Conservation (phyloP, 2,888 invertebrate species). For the Gastrophysa polygoni region DNA sequence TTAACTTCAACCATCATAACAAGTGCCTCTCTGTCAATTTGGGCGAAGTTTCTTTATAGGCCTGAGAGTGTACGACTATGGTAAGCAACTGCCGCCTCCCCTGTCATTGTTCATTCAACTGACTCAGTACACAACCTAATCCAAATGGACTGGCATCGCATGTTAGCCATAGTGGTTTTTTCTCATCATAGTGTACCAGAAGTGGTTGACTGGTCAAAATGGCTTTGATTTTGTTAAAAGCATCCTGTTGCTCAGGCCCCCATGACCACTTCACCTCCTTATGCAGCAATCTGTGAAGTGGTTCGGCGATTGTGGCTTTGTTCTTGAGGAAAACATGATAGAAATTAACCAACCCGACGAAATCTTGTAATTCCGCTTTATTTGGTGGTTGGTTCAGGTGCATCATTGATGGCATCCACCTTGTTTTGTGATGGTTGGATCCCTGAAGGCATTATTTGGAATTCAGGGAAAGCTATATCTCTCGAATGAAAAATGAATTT, state of each 20-base stretch:
- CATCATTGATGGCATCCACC: slow-evolving; percentile 31
- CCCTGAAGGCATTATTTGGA: slow-evolving; percentile 23
- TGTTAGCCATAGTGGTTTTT: background rate
- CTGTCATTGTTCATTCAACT: background rate
- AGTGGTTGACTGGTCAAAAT: background rate
- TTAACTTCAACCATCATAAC: too few relatives aligned
- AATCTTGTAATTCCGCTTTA: slow-evolving; percentile 23
- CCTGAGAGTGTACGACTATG: slow-evolving; percentile 9
- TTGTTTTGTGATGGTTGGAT: slow-evolving; percentile 24
- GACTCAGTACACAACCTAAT: slow-evolving; percentile 11
- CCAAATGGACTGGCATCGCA: slow-evolving; percentile 17
- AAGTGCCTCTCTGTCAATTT: too few relatives aligned
- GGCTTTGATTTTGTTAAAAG: background rate
- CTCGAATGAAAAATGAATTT: slow-evolving; percentile 33
- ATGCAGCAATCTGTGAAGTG: slow-evolving; percentile 6
- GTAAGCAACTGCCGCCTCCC: slow-evolving; percentile 11
- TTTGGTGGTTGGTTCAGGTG: slow-evolving; percentile 22
- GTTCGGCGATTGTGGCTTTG: slow-evolving; percentile 5
- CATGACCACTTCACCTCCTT: background rate
- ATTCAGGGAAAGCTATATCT: slow-evolving; percentile 27
- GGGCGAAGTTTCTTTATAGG: too few relatives aligned
- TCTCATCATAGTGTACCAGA: background rate
- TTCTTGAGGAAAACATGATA: slow-evolving; percentile 31
- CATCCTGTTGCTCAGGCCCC: background rate
- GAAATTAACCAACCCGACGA: slow-evolving; percentile 28